phyloP scores from a whole-genome alignment of 1,140 invertebrate species.

The Drosophila micromelanica region DNA sequence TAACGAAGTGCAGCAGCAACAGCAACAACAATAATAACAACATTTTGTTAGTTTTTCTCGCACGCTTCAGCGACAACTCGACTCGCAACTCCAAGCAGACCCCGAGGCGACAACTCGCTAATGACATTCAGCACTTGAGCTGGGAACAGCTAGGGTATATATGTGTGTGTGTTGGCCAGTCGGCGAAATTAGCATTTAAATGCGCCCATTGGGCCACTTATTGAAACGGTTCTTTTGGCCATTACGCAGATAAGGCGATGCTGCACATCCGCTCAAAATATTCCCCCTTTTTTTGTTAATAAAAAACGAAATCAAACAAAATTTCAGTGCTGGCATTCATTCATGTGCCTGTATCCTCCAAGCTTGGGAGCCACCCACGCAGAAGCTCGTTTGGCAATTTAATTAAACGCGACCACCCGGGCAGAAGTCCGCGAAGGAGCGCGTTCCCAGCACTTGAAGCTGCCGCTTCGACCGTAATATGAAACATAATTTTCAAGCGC shows the following conservation, averaged over 20 bases:
- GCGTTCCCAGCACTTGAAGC: background rate
- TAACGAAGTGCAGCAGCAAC: slow-evolving; percentile 40
- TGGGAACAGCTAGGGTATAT: slow-evolving; percentile 13
- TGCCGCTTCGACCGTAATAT: slow-evolving; percentile 17
- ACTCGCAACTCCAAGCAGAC: slow-evolving; percentile 44
- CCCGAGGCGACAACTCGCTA: slow-evolving; percentile 70
- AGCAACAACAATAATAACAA: slow-evolving; percentile 12
- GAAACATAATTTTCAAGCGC: slow-evolving; percentile 31
- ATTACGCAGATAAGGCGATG: slow-evolving; percentile 22
- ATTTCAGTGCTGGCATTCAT: slow-evolving; percentile 1
- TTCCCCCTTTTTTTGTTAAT: slow-evolving; percentile 31
- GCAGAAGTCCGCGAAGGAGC: slow-evolving; percentile 4
- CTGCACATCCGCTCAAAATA: slow-evolving; percentile 54
- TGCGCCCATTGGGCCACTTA: slow-evolving; percentile 48
- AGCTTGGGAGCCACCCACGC: slow-evolving; percentile 35
- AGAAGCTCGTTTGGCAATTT: slow-evolving; percentile 44
- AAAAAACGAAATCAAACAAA: slow-evolving; percentile 19
- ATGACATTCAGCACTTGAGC: slow-evolving; percentile 73
- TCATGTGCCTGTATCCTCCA: slow-evolving; percentile 6
- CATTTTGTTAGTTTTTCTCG: slow-evolving; percentile 60
- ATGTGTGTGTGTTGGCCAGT: slow-evolving; percentile 41
- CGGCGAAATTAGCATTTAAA: slow-evolving; percentile 72
- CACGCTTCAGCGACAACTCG: slow-evolving; percentile 40
- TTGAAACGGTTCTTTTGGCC: slow-evolving; percentile 50
- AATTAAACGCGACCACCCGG: slow-evolving; percentile 54